Conservation (phyloP, 2,113 vertebrate species). For the Microcebus ravelobensis region DNA sequence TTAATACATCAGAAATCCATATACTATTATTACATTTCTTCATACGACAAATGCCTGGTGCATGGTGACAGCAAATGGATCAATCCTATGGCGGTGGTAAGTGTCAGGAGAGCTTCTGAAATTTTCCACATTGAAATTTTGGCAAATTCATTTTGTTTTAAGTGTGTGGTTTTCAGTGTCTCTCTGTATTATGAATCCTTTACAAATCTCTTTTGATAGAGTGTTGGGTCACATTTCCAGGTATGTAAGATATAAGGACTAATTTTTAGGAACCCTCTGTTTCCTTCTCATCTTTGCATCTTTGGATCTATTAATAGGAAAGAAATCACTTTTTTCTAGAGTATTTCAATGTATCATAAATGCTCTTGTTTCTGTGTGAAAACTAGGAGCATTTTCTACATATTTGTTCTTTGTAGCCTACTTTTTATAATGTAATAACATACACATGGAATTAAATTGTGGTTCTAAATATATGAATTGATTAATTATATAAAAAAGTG, state of each 20-base stretch:
- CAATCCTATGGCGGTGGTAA: background rate
- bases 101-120: conserved; percentile 14
- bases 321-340: background rate
- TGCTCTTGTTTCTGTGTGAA: background rate
- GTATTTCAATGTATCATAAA: background rate
- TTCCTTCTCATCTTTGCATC: background rate
- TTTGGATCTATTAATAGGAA: conserved; percentile 5
- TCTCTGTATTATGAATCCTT: conserved; percentile 11
- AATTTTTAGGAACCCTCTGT: background rate
- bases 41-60: background rate
- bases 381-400: background rate
- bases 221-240: background rate
- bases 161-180: conserved; percentile 25
- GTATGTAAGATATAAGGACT: background rate
- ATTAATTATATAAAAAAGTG: background rate
- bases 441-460: background rate
- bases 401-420: background rate
- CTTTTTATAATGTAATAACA: background rate
- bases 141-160: conserved; percentile 31
- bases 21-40: background rate
- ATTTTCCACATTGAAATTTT: conserved; percentile 43
- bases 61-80: background rate
- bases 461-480: background rate
- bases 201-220: conserved; percentile 43
- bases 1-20: background rate